Base-by-base conservation (phyloP, 2,888 invertebrate genomes). In the Agrochola lychnidis region DNA sequence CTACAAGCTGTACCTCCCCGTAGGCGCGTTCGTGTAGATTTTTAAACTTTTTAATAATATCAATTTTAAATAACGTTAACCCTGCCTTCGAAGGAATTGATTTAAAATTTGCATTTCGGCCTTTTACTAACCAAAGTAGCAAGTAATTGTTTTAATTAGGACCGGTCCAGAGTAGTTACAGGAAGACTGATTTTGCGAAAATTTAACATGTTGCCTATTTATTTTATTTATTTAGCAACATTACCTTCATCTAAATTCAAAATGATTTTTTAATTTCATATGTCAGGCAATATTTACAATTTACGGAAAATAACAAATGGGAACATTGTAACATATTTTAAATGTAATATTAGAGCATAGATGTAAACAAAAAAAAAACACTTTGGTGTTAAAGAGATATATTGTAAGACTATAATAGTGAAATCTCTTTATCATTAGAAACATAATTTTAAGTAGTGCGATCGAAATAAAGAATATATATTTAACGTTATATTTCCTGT, bases 251-350 rank as follows among this genome's bases (percentile, higher is more conserved):
- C n/a, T 67, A 83, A 83, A 72, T 74, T 82, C 70, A 81, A 85
- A 82, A 78, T 63, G 57, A 56, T 73, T 69, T 79, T 70, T 77
- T 40, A 42, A 42, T 79, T 79, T 78, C 73, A 87, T 90, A 87
- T 82, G 84, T 92, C 94, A 93, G 89, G 90, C 91, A 92, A 90
- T 90, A 91, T 91, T 91, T 91, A 91, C 90, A 84, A 83, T 85
- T 88, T 84, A 88, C 88, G 87, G 87, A 89, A 92, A 96, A 93
- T 94, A 97, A 97, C 95, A 97, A 96, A 92, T 95, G 97, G 97
- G 97, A 97, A 93, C 97, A 97, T 94, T 96, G 95, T 96, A 96
- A 97, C 96, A 96, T 97, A 97, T 97, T 95, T 95, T 95, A 95
- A 95, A 94, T 92, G 91, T 96, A 95, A 96, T 94, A 91, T 95